phyloP scores from a whole-genome alignment of 1,140 invertebrate species.

The Drosophila setifemur region DNA sequence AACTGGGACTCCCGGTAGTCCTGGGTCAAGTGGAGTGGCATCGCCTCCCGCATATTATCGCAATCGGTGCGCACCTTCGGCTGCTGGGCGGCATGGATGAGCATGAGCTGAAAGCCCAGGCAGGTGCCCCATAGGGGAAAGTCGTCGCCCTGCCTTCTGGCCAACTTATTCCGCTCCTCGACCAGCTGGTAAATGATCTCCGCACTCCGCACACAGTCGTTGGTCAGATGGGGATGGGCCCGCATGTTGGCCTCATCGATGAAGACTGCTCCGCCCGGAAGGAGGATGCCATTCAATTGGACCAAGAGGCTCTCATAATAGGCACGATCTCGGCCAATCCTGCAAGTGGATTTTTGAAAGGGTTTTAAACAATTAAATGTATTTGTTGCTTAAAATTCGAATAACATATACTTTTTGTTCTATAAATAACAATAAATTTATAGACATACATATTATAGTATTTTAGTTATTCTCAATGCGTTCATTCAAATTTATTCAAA shows the following conservation, averaged over 20 bases:
- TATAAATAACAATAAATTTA: too few species aligned
- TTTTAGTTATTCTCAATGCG: neutral
- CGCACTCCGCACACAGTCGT: constrained; percentile 84
- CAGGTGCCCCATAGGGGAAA: constrained; percentile 95
- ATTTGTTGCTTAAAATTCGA: too few species aligned
- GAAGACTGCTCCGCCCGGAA: constrained; percentile 89
- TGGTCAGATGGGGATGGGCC: constrained; percentile 83
- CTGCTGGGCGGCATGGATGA: constrained; percentile 86
- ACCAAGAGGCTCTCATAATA: constrained; percentile 83
- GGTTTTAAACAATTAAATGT: neutral
- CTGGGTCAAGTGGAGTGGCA: constrained; percentile 33
- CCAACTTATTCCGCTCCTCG: constrained; percentile 85
- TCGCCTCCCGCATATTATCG: constrained; percentile 3
- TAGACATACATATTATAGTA: too few species aligned
- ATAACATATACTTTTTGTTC: too few species aligned
- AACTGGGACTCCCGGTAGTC: constrained; percentile 83
- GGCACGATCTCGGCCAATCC: constrained; percentile 56
- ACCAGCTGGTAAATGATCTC: constrained; percentile 86
- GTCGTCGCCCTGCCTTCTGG: constrained; percentile 63
- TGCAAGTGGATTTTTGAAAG: constrained; percentile 13
- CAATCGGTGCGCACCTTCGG: constrained; percentile 54
- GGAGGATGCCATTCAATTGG: constrained; percentile 88
- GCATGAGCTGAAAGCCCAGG: constrained; percentile 92
- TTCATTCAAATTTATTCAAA: neutral
- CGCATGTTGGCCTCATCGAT: constrained; percentile 79